Evolutionary conservation across 2,888 invertebrate species (phyloP), one percentile per base, ranked within the genome.

Genomic region (Pantelozetes paolii): DNA sequence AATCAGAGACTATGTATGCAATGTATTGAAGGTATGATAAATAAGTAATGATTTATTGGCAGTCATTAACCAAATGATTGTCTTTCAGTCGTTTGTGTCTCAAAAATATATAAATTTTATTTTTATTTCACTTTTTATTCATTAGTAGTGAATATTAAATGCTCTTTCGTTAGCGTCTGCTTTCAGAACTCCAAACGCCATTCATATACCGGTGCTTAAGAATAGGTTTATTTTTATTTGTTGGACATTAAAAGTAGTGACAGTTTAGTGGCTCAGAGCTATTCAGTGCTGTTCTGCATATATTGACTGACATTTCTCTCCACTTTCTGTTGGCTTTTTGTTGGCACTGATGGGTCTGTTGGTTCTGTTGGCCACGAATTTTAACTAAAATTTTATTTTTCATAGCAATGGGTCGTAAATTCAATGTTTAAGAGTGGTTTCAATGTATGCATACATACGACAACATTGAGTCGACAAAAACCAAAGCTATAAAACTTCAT

Each of bases 401-500:
- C 54, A 54, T 54, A 54, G 54, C 54, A 20, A 54, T 54, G 20
- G 59, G 59, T 59, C 59, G 59, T 59, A 59, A 59, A 59, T 59
- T 59, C 30, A 30, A 59, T 59, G 59, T 59, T n/a, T 59, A 30
- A 59, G 59, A n/a, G 57, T 26, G 23, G 26, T 13, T 26, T 13
- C 26, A 15, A 54, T 54, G 8, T 18, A 54, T 54, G 26, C 54
- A 54, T 54, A 54, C 26, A 54, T 48, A 48, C 15, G 48, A 15
- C 48, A 15, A n/a, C 18, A n/a, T 15, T 48, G 6, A n/a, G 6
- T 48, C 18, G n/a, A n/a, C n/a, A 9, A 15, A n/a, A 48, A 5
- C 15, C 59, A 23, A 59, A 20, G 59, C 59, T 59, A 59, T 59
- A 59, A 59, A 59, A 59, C 59, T 59, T 30, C 28, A 59, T 59